These are phyloP conservation scores for Silurus asotus DNA, from an alignment of 2,113 vertebrate genomes.

Conservation along the genomic window DNA sequence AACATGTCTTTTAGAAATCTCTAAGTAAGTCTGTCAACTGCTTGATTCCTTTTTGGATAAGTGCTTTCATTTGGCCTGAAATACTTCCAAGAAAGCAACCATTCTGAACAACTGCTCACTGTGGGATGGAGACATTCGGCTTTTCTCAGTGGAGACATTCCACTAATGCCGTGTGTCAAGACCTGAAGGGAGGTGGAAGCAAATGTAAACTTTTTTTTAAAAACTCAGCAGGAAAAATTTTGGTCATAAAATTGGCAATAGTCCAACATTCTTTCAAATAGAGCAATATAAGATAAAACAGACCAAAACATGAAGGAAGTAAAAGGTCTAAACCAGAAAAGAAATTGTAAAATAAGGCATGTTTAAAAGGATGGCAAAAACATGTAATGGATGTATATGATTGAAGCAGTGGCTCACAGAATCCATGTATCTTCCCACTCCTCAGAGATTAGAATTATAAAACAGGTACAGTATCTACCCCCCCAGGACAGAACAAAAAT, in stretches of 20 bases:
- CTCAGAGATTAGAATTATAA: neutral
- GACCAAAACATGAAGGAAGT: neutral
- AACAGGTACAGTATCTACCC: neutral
- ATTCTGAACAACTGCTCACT: conserved; percentile 48
- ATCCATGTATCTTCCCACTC: neutral
- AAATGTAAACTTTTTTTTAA: neutral
- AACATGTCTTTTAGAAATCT: neutral
- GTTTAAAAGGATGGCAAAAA: neutral
- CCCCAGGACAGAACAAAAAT: neutral
- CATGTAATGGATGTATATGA: neutral
- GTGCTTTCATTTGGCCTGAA: conserved; percentile 52
- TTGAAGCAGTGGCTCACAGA: neutral
- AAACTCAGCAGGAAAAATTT: neutral
- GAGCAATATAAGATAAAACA: neutral
- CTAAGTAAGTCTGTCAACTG: conserved; percentile 35
- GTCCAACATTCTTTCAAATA: neutral
- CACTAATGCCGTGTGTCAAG: neutral
- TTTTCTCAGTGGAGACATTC: neutral
- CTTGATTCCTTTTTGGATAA: conserved; percentile 48
- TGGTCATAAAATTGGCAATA: neutral
- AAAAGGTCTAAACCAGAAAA: neutral
- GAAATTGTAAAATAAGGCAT: neutral
- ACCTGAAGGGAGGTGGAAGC: neutral
- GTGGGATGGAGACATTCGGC: neutral
- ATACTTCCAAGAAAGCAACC: conserved; percentile 39